These are phyloP conservation scores for Melikaiella ostensackeni DNA, from an alignment of 2,888 invertebrate genomes.

Conservation along the genomic window DNA sequence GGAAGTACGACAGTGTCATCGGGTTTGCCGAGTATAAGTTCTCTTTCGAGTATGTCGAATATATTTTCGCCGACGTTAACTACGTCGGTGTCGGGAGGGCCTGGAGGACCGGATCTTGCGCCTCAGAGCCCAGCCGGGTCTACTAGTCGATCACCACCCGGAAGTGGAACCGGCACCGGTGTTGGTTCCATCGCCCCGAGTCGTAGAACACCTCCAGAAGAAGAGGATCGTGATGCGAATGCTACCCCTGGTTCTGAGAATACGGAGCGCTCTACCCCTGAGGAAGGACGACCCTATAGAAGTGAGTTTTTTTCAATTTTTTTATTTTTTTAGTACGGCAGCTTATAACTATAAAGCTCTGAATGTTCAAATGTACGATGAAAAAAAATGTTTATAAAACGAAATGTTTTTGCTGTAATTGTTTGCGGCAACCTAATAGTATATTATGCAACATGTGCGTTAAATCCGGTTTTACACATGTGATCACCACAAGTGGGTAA, in stretches of 20 bases:
- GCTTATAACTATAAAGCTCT: no score
- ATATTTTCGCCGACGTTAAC: conserved; percentile 74
- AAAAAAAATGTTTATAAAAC: no score
- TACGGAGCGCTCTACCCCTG: conserved; percentile 78
- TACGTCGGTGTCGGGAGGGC: conserved; percentile 64
- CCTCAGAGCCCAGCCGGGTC: conserved; percentile 75
- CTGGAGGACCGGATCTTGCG: conserved; percentile 67
- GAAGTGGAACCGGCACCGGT: conserved; percentile 57
- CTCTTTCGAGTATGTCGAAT: conserved; percentile 74
- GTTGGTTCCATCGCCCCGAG: conserved; percentile 61
- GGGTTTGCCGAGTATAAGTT: conserved; percentile 72
- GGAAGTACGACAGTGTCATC: conserved; percentile 67
- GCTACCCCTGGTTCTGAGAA: conserved; percentile 78
- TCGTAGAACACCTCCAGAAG: conserved; percentile 71
- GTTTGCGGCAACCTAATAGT: no score
- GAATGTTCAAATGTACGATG: no score
- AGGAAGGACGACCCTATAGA: conserved; percentile 77
- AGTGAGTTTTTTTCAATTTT: conserved; percentile 69
- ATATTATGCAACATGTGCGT: no score
- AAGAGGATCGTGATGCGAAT: conserved; percentile 76
- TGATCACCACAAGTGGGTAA: no score
- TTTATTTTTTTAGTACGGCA: no score
- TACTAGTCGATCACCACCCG: conserved; percentile 72
- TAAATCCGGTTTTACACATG: no score
- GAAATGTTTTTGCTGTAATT: no score